Percentiles rank a stretch among this genome's conserved stretches.
These are phyloP conservation scores for Epinephelus lanceolatus DNA, from an alignment of 2,113 vertebrate genomes.

Conservation along the genomic window DNA sequence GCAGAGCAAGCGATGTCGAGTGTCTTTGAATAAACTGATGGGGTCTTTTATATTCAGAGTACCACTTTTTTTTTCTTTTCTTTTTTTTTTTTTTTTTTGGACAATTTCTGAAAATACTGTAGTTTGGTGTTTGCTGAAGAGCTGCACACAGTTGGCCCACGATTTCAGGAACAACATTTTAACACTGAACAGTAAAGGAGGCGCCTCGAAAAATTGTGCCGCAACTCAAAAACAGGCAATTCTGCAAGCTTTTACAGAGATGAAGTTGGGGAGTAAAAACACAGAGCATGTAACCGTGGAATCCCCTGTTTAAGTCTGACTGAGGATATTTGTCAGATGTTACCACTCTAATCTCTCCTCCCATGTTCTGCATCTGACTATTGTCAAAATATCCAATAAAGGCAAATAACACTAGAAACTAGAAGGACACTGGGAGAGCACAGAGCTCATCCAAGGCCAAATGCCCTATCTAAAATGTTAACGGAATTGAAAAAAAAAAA, in stretches of 20 bases:
- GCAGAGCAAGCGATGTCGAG: constrained; percentile 74
- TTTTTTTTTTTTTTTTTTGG: constrained; percentile 31
- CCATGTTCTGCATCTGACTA: neutral
- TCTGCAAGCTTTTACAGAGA: constrained; percentile 1
- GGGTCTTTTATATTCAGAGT: constrained; percentile 75
- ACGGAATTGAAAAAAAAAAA: too few relatives aligned
- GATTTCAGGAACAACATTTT: constrained; percentile 44
- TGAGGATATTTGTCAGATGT: neutral
- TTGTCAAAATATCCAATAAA: constrained; percentile 15
- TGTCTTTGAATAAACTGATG: constrained; percentile 80
- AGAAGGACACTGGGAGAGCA: too few relatives aligned
- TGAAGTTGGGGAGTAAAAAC: neutral
- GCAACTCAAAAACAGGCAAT: constrained; percentile 8
- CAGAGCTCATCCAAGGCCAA: too few relatives aligned
- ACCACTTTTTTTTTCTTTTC: constrained; percentile 53
- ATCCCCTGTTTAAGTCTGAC: neutral
- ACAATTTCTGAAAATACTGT: constrained; percentile 61
- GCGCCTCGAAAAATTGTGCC: constrained; percentile 21
- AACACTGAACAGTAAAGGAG: constrained; percentile 38
- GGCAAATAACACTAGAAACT: neutral
- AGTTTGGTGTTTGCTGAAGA: constrained; percentile 68
- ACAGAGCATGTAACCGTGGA: neutral
- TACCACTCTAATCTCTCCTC: neutral
- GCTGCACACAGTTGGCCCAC: constrained; percentile 53
- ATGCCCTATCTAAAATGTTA: too few relatives aligned